Base-by-base conservation (phyloP, 92 coral and sea anemone species). In the Phenganax stokvisi region DNA sequence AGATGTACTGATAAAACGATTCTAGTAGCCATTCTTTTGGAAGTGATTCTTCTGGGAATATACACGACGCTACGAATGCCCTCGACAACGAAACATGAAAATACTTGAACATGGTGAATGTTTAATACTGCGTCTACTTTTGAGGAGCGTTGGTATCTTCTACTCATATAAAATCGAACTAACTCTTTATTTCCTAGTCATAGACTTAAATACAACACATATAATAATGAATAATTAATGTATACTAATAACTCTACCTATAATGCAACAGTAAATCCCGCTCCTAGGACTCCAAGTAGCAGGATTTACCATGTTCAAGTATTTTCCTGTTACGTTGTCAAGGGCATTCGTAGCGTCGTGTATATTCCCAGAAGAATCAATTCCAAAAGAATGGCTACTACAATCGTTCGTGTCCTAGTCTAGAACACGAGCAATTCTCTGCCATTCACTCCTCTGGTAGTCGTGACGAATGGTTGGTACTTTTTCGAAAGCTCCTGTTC, bases 11-110 rank as follows among this genome's bases (percentile, higher is more conserved):
- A 27, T 5, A 27, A 60, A 6, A 12, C 66, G 91, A 85, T 54
- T 83, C 91, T 20, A 89, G 16, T 70, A 89, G 81, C 59, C 69
- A 75, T 57, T 83, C 84, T 31, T 60, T 44, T 47, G 81, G 51
- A 59, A 89, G 29, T 12, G 69, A 76, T 71, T 89, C 86, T 55
- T 89, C 89, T 57, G 83, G 89, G 79, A 79, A 89, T 44, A 88
- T 78, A 58, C 84, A 77, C 20, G 87, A 61, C 71, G 79, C 73
- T 27, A 81, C 72, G 85, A 85, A 85, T 57, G 84, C 88, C 59
- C 72, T 57, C 30, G 84, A 80, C 76, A 80, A 65, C 6, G 75
- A 55, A 20, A 55, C 15, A 58, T 76, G 84, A 68, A 80, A 80
- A 65, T 80, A 81, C n/a, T 54, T 69, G 6, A 56, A 59, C 56